Evolutionary conservation across 2,113 vertebrate genomes (phyloP).

Genomic region (Tichodroma muraria): DNA sequence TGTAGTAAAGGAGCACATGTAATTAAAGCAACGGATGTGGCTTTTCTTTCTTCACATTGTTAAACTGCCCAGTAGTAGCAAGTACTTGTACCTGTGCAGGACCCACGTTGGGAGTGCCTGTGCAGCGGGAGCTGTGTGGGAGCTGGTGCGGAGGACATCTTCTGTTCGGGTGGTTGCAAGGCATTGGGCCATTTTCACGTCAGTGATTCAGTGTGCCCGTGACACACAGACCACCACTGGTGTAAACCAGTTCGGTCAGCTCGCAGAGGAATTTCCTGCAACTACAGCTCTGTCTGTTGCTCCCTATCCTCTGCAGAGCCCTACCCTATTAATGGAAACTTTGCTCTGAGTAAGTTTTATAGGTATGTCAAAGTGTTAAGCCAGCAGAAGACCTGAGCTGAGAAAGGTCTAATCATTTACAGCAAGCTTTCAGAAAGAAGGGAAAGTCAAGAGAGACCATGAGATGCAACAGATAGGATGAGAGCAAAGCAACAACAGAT

Average conservation of each 20-base stretch:
- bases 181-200: neutral
- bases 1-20: neutral
- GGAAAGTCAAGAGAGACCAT: neutral
- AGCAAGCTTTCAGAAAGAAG: neutral
- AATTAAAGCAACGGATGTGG: neutral
- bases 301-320: neutral
- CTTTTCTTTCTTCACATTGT: neutral
- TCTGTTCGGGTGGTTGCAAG: accelerated
- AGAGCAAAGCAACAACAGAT: neutral
- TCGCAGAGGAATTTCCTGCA: conserved; percentile 24
- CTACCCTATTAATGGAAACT: neutral
- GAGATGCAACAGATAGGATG: neutral
- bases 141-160: neutral
- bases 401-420: neutral
- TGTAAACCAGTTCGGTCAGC: conserved; percentile 28
- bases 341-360: neutral
- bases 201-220: neutral
- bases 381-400: neutral
- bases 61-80: neutral
- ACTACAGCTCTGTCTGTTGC: neutral
- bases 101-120: accelerated
- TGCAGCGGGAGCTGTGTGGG: accelerated
- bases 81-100: neutral
- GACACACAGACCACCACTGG: neutral
- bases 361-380: neutral